A percentile compares a stretch with the other conserved stretches of the same genome.
These are phyloP conservation scores for Rhamnusium bicolor DNA, from an alignment of 2,888 invertebrate genomes.

Conservation along the genomic window DNA sequence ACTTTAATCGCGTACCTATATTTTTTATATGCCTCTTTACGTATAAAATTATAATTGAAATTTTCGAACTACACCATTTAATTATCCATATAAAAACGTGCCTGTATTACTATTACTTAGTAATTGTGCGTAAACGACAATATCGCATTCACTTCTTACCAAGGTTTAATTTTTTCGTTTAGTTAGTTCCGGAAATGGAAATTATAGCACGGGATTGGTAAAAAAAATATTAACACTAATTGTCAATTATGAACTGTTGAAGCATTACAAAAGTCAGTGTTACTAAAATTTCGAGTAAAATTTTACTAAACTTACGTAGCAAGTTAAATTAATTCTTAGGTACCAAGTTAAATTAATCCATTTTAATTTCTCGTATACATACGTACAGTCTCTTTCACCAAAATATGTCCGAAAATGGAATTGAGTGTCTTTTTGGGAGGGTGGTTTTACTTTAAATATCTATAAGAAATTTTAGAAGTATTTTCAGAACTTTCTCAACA, in stretches of 20 bases:
- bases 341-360: too few relatives aligned
- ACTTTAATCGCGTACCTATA: too few relatives aligned
- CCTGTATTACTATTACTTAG: too few relatives aligned
- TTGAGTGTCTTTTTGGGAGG: too few relatives aligned
- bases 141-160: constrained; percentile 22
- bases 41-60: background rate
- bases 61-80: background rate
- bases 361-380: too few relatives aligned
- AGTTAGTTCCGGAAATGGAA: constrained; percentile 27
- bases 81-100: background rate
- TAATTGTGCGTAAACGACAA: constrained; percentile 2
- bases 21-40: background rate
- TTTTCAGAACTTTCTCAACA: too few relatives aligned
- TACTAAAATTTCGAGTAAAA: background rate
- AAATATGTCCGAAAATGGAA: too few relatives aligned
- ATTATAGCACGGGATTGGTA: background rate
- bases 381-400: too few relatives aligned
- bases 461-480: too few relatives aligned
- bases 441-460: too few relatives aligned
- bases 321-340: too few relatives aligned
- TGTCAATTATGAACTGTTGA: constrained; percentile 1
- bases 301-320: background rate
- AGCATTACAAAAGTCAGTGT: background rate
- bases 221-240: background rate
- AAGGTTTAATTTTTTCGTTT: constrained; percentile 19